Percentiles rank a stretch among this genome's conserved stretches.
Conservation (phyloP, 2,113 vertebrate genomes). For the Seriola rivoliana region DNA sequence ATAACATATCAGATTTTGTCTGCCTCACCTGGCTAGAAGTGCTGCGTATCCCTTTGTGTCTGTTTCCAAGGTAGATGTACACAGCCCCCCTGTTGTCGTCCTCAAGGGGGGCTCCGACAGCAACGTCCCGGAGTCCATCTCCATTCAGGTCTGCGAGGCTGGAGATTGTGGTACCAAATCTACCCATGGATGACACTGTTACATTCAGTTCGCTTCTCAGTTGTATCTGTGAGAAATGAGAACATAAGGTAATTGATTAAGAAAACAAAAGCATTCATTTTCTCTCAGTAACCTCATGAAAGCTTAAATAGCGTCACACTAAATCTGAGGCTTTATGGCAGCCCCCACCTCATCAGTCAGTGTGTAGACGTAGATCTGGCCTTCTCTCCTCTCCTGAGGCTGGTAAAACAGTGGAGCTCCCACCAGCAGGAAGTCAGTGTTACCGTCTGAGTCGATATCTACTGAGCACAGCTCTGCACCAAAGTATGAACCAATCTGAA, state of each 20-base stretch:
- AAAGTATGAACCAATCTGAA: constrained; percentile 91
- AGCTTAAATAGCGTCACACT: not conserved
- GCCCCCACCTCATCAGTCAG: constrained; percentile 80
- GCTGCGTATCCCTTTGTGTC: constrained; percentile 53
- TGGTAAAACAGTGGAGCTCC: constrained; percentile 86
- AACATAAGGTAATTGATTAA: not conserved
- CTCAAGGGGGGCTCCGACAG: constrained; percentile 89
- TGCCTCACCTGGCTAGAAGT: constrained; percentile 81
- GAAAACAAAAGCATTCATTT: not conserved
- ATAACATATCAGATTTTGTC: not conserved
- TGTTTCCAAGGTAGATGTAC: constrained; percentile 87
- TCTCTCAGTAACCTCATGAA: not conserved
- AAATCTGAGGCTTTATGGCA: not conserved
- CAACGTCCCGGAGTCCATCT: constrained; percentile 85
- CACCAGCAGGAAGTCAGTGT: constrained; percentile 88
- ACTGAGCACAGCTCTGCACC: constrained; percentile 86
- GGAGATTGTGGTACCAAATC: constrained; percentile 87
- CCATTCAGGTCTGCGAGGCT: constrained; percentile 86
- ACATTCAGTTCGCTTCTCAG: constrained; percentile 65
- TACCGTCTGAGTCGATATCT: constrained; percentile 83
- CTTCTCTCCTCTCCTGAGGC: constrained; percentile 79
- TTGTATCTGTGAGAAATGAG: constrained; percentile 60
- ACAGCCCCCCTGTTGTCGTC: constrained; percentile 84
- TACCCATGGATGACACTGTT: constrained; percentile 71
- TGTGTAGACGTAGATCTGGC: constrained; percentile 83